Percentiles rank a stretch among this genome's conserved stretches.
These are phyloP conservation scores for Perizoma affinitatum DNA, from an alignment of 2,888 invertebrate species.

Conservation along the genomic window DNA sequence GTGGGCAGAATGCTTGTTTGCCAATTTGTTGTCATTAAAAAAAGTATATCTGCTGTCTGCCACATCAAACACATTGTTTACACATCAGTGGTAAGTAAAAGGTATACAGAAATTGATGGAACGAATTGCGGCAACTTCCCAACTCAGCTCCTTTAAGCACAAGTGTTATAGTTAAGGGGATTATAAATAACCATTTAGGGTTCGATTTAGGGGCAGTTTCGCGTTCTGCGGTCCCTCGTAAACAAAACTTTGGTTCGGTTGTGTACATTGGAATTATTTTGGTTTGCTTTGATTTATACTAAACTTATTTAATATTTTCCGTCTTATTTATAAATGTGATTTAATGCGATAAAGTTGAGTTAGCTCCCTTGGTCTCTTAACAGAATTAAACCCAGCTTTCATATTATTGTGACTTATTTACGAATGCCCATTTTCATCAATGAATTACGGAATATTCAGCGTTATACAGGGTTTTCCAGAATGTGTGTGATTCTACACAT, in stretches of 20 bases:
- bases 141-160: constrained; percentile 23
- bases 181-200: constrained; percentile 35
- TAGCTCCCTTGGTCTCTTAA: not conserved
- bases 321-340: too few relatives aligned
- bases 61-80: constrained; percentile 11
- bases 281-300: constrained; percentile 11
- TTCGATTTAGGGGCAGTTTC: constrained; percentile 30
- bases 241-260: constrained; percentile 28
- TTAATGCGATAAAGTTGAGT: not conserved
- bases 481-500: too few relatives aligned
- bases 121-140: constrained; percentile 28
- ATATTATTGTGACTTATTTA: too few relatives aligned
- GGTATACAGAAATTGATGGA: constrained; percentile 32
- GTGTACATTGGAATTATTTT: constrained; percentile 13
- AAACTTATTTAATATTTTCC: not conserved
- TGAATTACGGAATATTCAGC: too few relatives aligned
- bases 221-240: constrained; percentile 30
- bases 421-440: too few relatives aligned
- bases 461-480: too few relatives aligned
- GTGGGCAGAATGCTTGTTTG: too few relatives aligned
- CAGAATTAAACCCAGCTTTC: too few relatives aligned
- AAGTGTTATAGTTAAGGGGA: constrained; percentile 36
- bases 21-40: too few relatives aligned
- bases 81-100: constrained; percentile 10
- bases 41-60: not conserved